Evolutionary conservation across 2,113 vertebrate species (phyloP).

Genomic region (Varanus komodoensis): DNA sequence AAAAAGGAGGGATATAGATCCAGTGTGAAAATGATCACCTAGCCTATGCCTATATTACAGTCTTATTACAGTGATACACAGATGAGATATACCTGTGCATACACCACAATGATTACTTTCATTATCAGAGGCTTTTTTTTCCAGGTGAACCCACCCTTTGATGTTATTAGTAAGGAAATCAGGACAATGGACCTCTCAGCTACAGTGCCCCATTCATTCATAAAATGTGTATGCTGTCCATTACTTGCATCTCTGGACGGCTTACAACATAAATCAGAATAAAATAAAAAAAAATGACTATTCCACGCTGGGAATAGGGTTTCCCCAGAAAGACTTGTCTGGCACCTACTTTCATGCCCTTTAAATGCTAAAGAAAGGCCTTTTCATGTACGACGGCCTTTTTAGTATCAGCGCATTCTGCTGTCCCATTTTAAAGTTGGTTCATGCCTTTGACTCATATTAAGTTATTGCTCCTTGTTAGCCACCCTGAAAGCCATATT

Average conservation of each 20-base stretch:
- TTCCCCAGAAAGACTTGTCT: background rate
- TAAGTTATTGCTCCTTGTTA: background rate
- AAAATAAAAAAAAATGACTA: too few species aligned
- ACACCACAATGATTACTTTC: background rate
- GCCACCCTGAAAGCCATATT: background rate
- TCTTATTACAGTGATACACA: too few species aligned
- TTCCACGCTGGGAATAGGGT: background rate
- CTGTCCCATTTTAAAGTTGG: background rate
- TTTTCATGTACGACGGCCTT: background rate
- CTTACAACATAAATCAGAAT: too few species aligned
- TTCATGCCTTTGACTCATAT: background rate
- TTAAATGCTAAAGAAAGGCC: background rate
- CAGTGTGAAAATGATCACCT: too few species aligned
- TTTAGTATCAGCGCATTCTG: background rate
- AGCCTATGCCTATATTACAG: too few species aligned
- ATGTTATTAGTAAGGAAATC: background rate
- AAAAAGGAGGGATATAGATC: too few species aligned
- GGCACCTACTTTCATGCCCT: background rate
- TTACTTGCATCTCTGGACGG: too few species aligned
- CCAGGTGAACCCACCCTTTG: background rate
- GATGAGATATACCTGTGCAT: background rate
- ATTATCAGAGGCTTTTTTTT: background rate
- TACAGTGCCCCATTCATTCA: background rate
- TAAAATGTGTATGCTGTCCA: too few species aligned
- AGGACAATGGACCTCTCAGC: background rate